These are phyloP conservation scores for Drosophila guanche DNA, from an alignment of 1,140 invertebrate species.

Conservation along the genomic window DNA sequence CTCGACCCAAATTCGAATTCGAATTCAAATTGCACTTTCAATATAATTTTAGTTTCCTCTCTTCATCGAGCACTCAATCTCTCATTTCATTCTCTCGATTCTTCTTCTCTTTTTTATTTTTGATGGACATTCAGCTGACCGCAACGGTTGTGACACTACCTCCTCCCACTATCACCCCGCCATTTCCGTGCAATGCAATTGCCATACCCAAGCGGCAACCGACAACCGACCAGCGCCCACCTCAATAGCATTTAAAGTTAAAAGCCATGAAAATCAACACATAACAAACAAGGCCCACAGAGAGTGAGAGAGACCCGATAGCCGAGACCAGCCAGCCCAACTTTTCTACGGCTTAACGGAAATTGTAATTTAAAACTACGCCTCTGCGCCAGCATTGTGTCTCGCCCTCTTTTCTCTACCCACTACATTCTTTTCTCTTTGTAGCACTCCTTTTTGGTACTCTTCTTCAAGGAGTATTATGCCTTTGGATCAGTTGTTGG, in stretches of 20 bases:
- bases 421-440: no score
- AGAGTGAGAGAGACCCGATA: constrained; percentile 3
- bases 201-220: not conserved
- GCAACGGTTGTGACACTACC: constrained; percentile 32
- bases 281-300: constrained; percentile 11
- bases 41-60: constrained; percentile 62
- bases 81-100: not conserved
- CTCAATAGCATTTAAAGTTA: constrained; percentile 59
- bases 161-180: not conserved
- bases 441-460: no score
- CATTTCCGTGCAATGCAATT: not conserved
- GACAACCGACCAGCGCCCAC: not conserved
- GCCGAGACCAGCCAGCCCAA: not conserved
- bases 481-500: no score
- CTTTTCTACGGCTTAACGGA: constrained; percentile 53
- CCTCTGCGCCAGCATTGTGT: constrained; percentile 15
- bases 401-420: not conserved
- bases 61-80: no score
- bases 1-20: constrained; percentile 14
- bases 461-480: no score
- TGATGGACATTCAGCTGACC: constrained; percentile 63
- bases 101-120: constrained; percentile 37
- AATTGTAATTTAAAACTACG: constrained; percentile 74
- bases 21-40: constrained; percentile 14
- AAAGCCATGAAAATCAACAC: constrained; percentile 67